phyloP scores from a whole-genome alignment of 2,113 vertebrate species.

The Dryoscopus gambensis region DNA sequence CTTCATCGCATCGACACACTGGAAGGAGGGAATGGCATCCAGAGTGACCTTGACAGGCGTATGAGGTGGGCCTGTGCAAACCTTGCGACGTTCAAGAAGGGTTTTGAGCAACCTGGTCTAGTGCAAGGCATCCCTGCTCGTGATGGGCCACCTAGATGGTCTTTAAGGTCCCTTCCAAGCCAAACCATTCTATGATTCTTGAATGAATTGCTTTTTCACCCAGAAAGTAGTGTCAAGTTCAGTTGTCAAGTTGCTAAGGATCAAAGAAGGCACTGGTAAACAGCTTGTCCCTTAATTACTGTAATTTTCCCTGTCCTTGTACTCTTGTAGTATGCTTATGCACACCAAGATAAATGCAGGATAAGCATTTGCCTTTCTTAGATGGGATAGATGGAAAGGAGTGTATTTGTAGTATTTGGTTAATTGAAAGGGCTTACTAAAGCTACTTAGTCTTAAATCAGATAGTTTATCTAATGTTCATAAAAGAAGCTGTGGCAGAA shows the following conservation, averaged over 20 bases:
- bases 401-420: neutral
- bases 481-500: neutral
- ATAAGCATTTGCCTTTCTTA: neutral
- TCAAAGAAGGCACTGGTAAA: neutral
- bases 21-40: neutral
- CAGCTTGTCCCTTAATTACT: neutral
- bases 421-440: neutral
- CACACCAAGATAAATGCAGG: neutral
- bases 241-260: neutral
- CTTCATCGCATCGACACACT: accelerated
- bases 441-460: neutral
- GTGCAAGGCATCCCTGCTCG: neutral
- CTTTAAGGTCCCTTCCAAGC: neutral
- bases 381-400: neutral
- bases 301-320: neutral
- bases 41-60: neutral
- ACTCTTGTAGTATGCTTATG: neutral
- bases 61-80: neutral
- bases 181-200: neutral
- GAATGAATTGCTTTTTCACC: slow-evolving; percentile 2
- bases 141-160: neutral
- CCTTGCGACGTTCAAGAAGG: neutral
- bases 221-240: neutral
- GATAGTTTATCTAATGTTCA: neutral
- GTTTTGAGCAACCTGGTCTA: neutral